Percentiles rank a stretch among this genome's conserved stretches.
These are phyloP conservation scores for Tragulus kanchil DNA, from an alignment of 2,113 vertebrate genomes.

Conservation along the genomic window DNA sequence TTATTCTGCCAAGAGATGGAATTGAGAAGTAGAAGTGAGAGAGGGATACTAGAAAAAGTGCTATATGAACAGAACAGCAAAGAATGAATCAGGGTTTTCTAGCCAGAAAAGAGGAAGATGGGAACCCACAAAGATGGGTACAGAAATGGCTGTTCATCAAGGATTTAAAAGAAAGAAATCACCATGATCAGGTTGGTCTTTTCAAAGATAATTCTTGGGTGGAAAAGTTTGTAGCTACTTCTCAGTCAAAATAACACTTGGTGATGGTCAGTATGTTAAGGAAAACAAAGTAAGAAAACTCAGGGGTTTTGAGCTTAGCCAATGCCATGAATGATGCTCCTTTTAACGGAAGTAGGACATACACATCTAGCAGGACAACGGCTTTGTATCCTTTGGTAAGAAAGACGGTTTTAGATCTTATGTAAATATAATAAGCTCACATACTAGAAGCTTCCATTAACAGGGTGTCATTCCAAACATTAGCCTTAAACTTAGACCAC, in stretches of 20 bases:
- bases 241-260: background rate
- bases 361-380: background rate
- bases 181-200: background rate
- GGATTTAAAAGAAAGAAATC: background rate
- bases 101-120: background rate
- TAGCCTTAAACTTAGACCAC: background rate
- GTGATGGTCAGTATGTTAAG: background rate
- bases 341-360: background rate
- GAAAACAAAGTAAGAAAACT: background rate
- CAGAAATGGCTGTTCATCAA: background rate
- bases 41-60: background rate
- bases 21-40: background rate
- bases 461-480: conserved; percentile 12
- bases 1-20: background rate
- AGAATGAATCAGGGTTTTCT: background rate
- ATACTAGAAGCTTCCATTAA: background rate
- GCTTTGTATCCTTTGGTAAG: background rate
- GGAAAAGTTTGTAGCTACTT: background rate
- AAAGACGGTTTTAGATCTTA: background rate
- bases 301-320: background rate
- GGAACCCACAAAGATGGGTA: background rate
- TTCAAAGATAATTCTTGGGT: background rate
- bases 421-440: background rate
- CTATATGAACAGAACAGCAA: background rate
- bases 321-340: background rate